Conservation (phyloP, 2,797 vertebrate species). For the Syngnathus rostellatus region DNA sequence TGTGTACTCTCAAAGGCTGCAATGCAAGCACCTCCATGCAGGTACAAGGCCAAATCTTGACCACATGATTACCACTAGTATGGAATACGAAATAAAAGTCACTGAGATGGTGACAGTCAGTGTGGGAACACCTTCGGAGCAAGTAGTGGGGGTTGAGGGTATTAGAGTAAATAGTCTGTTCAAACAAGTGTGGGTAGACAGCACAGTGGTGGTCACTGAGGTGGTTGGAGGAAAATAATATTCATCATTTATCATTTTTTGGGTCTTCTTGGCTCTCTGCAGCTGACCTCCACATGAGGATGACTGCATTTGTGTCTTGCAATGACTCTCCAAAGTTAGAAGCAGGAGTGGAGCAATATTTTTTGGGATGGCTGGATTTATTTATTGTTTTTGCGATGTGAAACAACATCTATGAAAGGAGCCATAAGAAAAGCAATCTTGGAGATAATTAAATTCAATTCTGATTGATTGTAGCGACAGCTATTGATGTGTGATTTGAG, state of each 20-base stretch:
- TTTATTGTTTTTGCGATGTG: too few relatives aligned
- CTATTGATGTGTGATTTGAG: too few relatives aligned
- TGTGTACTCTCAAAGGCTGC: conserved; percentile 50
- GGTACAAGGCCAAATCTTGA: conserved; percentile 37
- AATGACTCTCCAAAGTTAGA: not conserved
- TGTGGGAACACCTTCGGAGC: conserved; percentile 25
- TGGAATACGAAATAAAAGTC: conserved; percentile 54
- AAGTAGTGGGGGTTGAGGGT: conserved; percentile 24
- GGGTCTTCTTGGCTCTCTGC: not conserved
- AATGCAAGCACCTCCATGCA: conserved; percentile 46
- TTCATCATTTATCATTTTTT: not conserved
- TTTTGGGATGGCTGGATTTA: not conserved
- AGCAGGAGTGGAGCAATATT: not conserved
- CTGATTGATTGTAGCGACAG: too few relatives aligned
- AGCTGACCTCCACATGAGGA: not conserved
- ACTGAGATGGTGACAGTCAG: conserved; percentile 28
- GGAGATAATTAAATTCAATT: too few relatives aligned
- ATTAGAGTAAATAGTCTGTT: conserved; percentile 56
- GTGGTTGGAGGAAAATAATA: conserved; percentile 32
- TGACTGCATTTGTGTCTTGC: conserved; percentile 5
- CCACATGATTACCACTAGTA: conserved; percentile 61
- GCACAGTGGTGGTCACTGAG: conserved; percentile 45
- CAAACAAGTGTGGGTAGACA: conserved; percentile 54
- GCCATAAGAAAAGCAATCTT: too few relatives aligned
- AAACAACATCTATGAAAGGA: too few relatives aligned